Conservation (phyloP, 2,888 invertebrate species). For the Drosophila birchii region DNA sequence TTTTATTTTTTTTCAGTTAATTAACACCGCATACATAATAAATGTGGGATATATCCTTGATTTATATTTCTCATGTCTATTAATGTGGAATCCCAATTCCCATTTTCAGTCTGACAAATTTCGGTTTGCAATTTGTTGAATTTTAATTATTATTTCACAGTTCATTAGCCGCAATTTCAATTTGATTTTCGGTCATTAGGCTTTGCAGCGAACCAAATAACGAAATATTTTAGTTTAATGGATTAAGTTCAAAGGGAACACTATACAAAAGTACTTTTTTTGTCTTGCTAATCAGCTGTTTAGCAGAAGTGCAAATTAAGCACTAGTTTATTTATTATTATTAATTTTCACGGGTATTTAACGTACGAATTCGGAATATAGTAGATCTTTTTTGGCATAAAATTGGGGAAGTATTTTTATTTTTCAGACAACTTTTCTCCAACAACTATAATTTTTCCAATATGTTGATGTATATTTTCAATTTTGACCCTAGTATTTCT, state of each 20-base stretch:
- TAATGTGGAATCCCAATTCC: constrained; percentile 7
- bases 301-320: not conserved
- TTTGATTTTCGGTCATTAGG: constrained; percentile 42
- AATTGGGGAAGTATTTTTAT: too few species aligned
- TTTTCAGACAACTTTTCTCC: too few species aligned
- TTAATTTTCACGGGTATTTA: not conserved
- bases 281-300: not conserved
- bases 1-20: constrained; percentile 3
- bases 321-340: not conserved
- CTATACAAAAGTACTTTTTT: not conserved
- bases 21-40: constrained; percentile 8
- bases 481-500: too few species aligned
- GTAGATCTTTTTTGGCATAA: too few species aligned
- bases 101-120: constrained; percentile 29
- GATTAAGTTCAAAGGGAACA: constrained; percentile 12
- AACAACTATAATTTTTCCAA: too few species aligned
- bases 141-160: constrained; percentile 56
- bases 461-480: too few species aligned
- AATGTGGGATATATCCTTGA: not conserved
- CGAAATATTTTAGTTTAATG: constrained; percentile 8
- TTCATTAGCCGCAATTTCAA: constrained; percentile 63
- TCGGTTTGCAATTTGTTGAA: constrained; percentile 39
- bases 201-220: constrained; percentile 11
- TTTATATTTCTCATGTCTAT: not conserved
- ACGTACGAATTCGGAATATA: not conserved